Evolutionary conservation across 2,113 vertebrate species (phyloP), one percentile per base, ranked within the genome.

Genomic region (Epinephelus lanceolatus): DNA sequence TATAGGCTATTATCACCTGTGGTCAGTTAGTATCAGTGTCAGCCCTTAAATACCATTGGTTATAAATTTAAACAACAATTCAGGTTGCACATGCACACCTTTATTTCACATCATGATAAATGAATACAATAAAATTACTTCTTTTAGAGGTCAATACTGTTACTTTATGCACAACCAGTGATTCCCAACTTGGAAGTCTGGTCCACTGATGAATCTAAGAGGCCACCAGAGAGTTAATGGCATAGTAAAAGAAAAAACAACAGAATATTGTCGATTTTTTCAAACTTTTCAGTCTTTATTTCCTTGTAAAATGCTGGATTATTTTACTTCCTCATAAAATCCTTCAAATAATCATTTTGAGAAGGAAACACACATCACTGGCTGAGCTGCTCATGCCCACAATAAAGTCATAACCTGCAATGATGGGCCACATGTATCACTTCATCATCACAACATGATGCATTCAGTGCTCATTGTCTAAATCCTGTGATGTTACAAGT

Each of bases 401-500:
- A 69, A 53, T 33, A 21, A 51, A 47, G 47, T 17, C 10, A 27
- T 6, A 49, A 30, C 47, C 45, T 51, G n/a, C 2, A n/a, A 8
- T 3, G 0, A 25, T 10, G 11, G 15, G 17, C 21, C n/a, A 18
- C 45, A 30, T 18, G 9, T 27, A 42, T 2, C 5, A 21, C 10
- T 40, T 63, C 49, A 23, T 62, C 70, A 51, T 27, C 30, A 19
- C 12, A 25, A 18, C 59, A 8, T 2, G 17, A 65, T 61, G 40
- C 40, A 33, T 40, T 10, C 19, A n/a, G 49, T 68, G 59, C 27
- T 66, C n/a, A 69, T 42, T 40, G n/a, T 49, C 75, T 4, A 62
- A 82, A 77, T 57, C 15, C n/a, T 40, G 37, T 18, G 37, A 80
- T 63, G 37, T 25, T 80, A 53, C 53, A 27, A 68, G 61, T 27